Evolutionary conservation across 2,113 vertebrate genomes (phyloP).

Genomic region (Sander lucioperca): DNA sequence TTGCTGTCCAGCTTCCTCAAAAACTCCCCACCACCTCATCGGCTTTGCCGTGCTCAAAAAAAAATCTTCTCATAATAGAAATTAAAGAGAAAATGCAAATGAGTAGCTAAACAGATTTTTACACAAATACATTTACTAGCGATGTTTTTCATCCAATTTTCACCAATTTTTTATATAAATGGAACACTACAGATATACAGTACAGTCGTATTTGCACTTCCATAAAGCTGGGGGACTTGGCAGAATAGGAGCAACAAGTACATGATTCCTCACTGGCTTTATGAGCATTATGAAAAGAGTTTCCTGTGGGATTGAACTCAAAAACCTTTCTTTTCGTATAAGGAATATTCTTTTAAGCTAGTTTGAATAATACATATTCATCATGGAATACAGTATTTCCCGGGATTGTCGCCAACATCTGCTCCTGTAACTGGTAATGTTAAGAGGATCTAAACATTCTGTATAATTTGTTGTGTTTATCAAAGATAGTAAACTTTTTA

Average conservation of each 20-base stretch:
- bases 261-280: constrained; percentile 7
- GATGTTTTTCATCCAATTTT: neutral
- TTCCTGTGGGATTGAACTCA: neutral
- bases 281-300: neutral
- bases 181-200: neutral
- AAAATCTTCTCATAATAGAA: neutral
- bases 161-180: neutral
- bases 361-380: neutral
- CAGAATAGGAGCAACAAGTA: neutral
- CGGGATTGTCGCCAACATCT: neutral
- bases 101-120: neutral
- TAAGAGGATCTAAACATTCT: neutral
- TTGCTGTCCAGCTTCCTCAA: too few relatives aligned
- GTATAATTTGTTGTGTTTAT: neutral
- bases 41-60: too few relatives aligned
- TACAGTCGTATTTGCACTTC: neutral
- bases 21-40: too few relatives aligned
- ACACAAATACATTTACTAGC: neutral
- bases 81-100: neutral
- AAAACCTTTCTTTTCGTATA: neutral
- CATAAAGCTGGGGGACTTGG: neutral
- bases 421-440: neutral
- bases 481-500: neutral
- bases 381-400: neutral
- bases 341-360: neutral